A percentile compares a stretch with the other conserved stretches of the same genome.
phyloP scores from a whole-genome alignment of 2,113 vertebrate species.

The Dromas ardeola region DNA sequence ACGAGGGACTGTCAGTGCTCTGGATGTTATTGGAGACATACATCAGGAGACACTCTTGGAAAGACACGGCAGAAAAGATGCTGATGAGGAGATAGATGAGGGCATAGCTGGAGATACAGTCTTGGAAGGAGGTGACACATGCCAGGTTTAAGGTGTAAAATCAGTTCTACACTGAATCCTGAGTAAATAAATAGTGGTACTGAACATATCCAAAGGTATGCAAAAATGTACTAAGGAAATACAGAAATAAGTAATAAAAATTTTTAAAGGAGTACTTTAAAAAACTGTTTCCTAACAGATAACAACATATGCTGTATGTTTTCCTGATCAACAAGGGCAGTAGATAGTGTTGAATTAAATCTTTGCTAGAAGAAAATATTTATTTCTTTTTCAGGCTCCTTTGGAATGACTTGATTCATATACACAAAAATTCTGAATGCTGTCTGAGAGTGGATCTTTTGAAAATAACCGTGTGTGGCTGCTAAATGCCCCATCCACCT shows the following conservation, averaged over 20 bases:
- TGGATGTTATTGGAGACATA: neutral
- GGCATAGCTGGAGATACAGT: neutral
- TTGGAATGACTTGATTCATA: neutral
- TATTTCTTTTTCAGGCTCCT: neutral
- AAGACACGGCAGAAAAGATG: neutral
- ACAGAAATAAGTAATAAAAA: neutral
- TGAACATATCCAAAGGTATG: neutral
- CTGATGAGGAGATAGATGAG: neutral
- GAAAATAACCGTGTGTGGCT: neutral
- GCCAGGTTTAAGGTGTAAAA: neutral
- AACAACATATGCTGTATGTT: neutral
- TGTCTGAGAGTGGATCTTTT: neutral
- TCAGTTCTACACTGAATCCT: neutral
- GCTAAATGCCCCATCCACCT: neutral
- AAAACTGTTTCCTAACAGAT: neutral
- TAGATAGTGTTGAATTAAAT: neutral
- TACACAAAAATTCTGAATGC: neutral
- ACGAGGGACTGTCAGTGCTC: fast-evolving
- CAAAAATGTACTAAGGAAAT: neutral
- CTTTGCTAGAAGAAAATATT: neutral
- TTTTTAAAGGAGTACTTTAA: neutral
- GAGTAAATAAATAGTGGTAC: neutral
- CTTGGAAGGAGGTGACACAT: neutral
- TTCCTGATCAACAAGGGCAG: neutral
- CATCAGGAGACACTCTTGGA: neutral